Percentiles rank a stretch among this genome's conserved stretches.
phyloP scores from a whole-genome alignment of 2,113 vertebrate genomes.

The Capreolus pygargus region DNA sequence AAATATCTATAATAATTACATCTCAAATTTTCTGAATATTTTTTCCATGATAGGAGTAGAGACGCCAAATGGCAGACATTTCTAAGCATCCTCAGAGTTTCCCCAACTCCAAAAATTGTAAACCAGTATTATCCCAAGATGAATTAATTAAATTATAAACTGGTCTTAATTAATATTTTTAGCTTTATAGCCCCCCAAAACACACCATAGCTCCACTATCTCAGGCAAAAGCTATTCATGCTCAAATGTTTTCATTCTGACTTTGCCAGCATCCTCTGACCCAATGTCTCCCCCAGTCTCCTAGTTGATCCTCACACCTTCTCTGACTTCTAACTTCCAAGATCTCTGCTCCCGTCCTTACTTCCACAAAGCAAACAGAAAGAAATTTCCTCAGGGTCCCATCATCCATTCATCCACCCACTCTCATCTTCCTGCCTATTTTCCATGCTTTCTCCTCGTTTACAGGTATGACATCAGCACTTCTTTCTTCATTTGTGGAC shows the following conservation, averaged over 20 bases:
- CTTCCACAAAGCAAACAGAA: background rate
- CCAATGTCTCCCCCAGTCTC: background rate
- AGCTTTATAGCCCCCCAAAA: background rate
- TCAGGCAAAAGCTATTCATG: background rate
- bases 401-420: too few species aligned
- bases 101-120: background rate
- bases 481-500: background rate
- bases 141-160: background rate
- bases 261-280: background rate
- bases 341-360: background rate
- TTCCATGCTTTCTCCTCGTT: background rate
- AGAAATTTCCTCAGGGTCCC: background rate
- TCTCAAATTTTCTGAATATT: background rate
- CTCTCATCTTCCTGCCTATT: background rate
- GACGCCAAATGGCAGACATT: background rate
- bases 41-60: background rate
- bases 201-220: background rate
- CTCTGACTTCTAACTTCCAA: background rate
- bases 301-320: background rate
- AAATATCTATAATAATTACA: background rate
- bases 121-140: background rate
- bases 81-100: background rate
- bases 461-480: background rate
- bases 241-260: background rate
- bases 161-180: background rate